A percentile compares a stretch with the other conserved stretches of the same genome.
These are phyloP conservation scores for Volucella bombylans DNA, from an alignment of 2,888 invertebrate species.

Conservation along the genomic window DNA sequence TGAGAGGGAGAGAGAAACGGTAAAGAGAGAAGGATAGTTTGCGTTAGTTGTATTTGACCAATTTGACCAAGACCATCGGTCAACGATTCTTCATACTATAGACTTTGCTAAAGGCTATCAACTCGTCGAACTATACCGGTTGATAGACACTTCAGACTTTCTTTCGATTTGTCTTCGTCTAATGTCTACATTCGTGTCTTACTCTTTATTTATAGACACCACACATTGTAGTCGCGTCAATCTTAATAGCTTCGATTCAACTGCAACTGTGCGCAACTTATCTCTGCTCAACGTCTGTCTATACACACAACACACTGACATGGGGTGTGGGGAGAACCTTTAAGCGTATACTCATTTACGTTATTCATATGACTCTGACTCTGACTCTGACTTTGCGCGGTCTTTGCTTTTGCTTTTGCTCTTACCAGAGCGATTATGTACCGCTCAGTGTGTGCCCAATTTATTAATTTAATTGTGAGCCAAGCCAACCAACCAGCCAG, in stretches of 20 bases:
- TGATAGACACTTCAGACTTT: conserved; percentile 48
- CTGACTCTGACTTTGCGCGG: conserved; percentile 24
- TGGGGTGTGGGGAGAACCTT: conserved; percentile 1
- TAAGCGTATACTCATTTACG: conserved; percentile 1
- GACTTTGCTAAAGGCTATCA: conserved; percentile 22
- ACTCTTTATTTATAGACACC: conserved; percentile 43
- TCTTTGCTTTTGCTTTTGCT: conserved; percentile 60
- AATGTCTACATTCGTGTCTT: conserved; percentile 8
- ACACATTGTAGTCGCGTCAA: conserved; percentile 2
- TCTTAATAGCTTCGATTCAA: conserved; percentile 43
- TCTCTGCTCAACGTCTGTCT: conserved; percentile 2
- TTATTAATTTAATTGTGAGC: conserved; percentile 73
- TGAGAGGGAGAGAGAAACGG: not conserved
- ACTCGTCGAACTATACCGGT: conserved; percentile 50
- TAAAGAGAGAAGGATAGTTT: conserved; percentile 20
- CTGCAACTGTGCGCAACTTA: conserved; percentile 37
- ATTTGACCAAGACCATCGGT: conserved; percentile 33
- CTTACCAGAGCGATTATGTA: conserved; percentile 64
- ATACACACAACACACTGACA: not conserved
- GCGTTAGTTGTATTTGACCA: conserved; percentile 4
- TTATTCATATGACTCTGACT: conserved; percentile 39
- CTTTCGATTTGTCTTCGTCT: conserved; percentile 50
- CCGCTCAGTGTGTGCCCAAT: conserved; percentile 71
- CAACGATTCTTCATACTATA: conserved; percentile 39
- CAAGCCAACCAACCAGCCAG: conserved; percentile 29